Evolutionary conservation across 2,113 vertebrate species (phyloP).

Genomic region (Orientallactaga bullata): DNA sequence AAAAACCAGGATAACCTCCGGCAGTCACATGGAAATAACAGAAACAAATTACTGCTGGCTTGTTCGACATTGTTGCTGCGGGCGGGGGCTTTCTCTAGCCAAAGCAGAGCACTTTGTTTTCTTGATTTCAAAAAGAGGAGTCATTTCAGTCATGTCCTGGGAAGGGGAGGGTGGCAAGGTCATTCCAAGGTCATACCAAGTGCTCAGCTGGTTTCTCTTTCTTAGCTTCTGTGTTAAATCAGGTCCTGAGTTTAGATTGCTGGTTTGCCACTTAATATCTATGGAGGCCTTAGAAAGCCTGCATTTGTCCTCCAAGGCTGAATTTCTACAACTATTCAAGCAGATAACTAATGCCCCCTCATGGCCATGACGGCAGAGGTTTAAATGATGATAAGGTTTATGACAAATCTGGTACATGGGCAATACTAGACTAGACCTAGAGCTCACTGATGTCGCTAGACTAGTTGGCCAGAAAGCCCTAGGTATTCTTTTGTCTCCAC

Average conservation of each 20-base stretch:
- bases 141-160: constrained; percentile 12
- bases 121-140: constrained; percentile 42
- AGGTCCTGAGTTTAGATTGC: constrained; percentile 5
- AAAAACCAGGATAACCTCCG: constrained; percentile 78
- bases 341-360: background rate
- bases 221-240: background rate
- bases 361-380: background rate
- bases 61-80: constrained; percentile 53
- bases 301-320: background rate
- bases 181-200: background rate
- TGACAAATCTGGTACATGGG: no score
- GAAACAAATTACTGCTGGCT: constrained; percentile 78
- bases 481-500: no score
- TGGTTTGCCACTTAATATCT: background rate
- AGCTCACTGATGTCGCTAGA: no score
- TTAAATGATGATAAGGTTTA: background rate
- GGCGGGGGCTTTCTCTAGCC: constrained; percentile 31
- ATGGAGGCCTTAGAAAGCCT: background rate
- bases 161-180: background rate
- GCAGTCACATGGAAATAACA: constrained; percentile 69
- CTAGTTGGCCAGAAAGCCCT: no score
- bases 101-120: constrained; percentile 38
- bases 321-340: background rate
- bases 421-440: background rate
- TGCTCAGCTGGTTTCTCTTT: background rate